Percentiles rank a stretch among this genome's conserved stretches.
phyloP scores from a whole-genome alignment of 2,888 invertebrate species.

The Polyommatus iphigenia region DNA sequence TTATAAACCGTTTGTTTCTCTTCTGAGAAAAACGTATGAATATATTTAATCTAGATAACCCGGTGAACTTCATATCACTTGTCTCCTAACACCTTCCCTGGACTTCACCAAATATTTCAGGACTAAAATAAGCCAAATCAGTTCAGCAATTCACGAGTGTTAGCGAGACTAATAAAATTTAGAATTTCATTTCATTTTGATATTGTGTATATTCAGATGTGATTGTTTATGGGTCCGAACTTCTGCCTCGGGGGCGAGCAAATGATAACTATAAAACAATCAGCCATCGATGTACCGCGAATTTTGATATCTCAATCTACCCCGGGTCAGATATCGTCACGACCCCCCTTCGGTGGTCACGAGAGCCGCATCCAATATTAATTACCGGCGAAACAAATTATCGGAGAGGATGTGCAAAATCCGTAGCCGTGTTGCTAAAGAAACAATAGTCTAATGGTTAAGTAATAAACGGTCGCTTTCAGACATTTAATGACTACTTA shows the following conservation, averaged over 20 bases:
- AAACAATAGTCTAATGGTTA: background rate
- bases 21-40: too few relatives aligned
- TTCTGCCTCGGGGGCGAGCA: conserved; percentile 51
- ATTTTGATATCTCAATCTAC: conserved; percentile 79
- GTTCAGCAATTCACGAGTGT: too few relatives aligned
- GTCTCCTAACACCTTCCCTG: too few relatives aligned
- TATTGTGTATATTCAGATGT: background rate
- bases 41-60: too few relatives aligned
- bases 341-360: conserved; percentile 79
- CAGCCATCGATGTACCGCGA: conserved; percentile 61
- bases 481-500: background rate
- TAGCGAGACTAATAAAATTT: too few relatives aligned
- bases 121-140: too few relatives aligned
- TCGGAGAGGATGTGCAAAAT: conserved; percentile 57
- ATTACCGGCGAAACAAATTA: conserved; percentile 63
- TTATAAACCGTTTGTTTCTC: background rate
- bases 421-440: background rate
- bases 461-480: background rate
- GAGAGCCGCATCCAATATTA: conserved; percentile 52
- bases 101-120: too few relatives aligned
- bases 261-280: conserved; percentile 70
- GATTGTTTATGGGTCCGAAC: background rate
- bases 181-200: background rate
- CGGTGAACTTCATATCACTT: too few relatives aligned
- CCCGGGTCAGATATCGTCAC: conserved; percentile 75